Conservation (phyloP, 2,797 vertebrate species). For the Ptychobarbus kaznakovi region DNA sequence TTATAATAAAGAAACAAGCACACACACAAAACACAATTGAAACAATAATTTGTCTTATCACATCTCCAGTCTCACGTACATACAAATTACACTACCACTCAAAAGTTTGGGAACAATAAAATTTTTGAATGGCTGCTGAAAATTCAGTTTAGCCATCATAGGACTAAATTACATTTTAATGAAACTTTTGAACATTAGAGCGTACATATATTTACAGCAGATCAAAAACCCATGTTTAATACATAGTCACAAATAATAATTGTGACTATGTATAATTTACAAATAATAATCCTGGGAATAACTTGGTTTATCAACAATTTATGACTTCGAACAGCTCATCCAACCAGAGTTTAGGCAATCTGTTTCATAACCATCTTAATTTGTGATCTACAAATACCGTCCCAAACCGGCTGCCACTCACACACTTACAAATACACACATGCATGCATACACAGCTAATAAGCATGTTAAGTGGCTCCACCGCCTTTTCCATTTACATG, state of each 20-base stretch:
- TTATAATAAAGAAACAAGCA: conserved; percentile 53
- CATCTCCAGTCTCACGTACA: not conserved
- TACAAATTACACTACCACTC: not conserved
- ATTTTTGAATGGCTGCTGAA: not conserved
- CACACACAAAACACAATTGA: not conserved
- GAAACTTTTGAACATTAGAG: not conserved
- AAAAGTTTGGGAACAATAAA: not conserved
- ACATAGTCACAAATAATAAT: no score
- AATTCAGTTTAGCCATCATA: not conserved
- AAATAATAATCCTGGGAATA: not conserved
- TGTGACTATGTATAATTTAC: no score
- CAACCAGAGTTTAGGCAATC: not conserved
- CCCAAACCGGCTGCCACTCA: conserved; percentile 45
- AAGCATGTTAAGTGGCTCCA: conserved; percentile 65
- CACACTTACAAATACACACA: not conserved
- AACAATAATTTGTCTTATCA: not conserved
- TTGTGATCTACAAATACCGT: conserved; percentile 48
- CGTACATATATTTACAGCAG: not conserved
- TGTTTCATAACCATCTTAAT: conserved; percentile 52
- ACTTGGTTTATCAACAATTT: not conserved
- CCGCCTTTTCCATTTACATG: conserved; percentile 49
- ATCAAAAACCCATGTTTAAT: not conserved
- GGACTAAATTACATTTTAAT: not conserved
- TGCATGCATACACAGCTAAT: conserved; percentile 62
- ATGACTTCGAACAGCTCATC: not conserved